Evolutionary conservation across 37 sponge, comb jelly and placozoan species (phyloP).

Genomic region (Hormiphora californensis): DNA sequence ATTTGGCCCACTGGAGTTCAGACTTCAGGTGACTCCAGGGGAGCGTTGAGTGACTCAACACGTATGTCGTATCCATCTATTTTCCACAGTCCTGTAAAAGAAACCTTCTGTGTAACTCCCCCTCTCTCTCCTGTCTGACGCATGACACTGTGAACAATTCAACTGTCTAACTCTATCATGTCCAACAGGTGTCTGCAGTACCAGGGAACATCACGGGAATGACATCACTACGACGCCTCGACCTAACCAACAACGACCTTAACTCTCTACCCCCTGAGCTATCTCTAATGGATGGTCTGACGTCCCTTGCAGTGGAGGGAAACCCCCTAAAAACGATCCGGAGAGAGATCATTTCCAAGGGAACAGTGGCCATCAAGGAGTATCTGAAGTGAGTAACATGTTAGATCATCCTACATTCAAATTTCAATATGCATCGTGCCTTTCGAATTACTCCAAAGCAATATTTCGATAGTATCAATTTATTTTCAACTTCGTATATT

Average conservation of each 20-base stretch:
- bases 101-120: no score
- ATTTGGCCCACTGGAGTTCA: no score
- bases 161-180: no score
- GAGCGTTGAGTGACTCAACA: no score
- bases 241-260: slow-evolving; percentile 14
- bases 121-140: no score
- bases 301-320: neutral
- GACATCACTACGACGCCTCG: neutral
- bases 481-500: neutral
- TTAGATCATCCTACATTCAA: neutral
- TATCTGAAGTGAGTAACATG: slow-evolving; percentile 10
- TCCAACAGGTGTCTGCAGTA: neutral
- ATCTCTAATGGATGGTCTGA: slow-evolving; percentile 13
- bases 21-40: no score
- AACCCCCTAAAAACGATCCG: slow-evolving; percentile 28
- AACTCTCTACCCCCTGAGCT: slow-evolving; percentile 19
- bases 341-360: slow-evolving; percentile 21
- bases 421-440: neutral
- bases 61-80: no score
- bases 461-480: neutral
- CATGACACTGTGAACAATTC: no score
- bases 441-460: neutral
- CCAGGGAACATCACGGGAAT: neutral
- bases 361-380: slow-evolving; percentile 48
- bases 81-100: no score